These are phyloP conservation scores for Leguminivora glycinivorella DNA, from an alignment of 1,140 invertebrate species.

Conservation along the genomic window DNA sequence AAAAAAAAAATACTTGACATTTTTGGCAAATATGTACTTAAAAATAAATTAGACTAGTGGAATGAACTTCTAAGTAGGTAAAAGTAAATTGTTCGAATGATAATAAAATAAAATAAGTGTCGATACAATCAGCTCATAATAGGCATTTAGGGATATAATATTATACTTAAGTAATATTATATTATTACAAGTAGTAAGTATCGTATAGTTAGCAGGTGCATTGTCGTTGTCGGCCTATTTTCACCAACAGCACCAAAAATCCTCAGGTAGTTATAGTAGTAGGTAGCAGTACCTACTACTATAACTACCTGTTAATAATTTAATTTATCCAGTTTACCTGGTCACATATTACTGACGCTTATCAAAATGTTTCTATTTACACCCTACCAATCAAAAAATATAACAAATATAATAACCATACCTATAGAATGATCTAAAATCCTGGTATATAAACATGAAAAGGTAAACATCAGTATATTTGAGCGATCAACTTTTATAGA, in stretches of 20 bases:
- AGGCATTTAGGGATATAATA: no score
- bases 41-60: slow-evolving; percentile 44
- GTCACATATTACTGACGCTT: slow-evolving; percentile 12
- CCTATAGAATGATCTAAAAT: neutral
- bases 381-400: neutral
- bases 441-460: slow-evolving; percentile 13
- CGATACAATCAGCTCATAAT: neutral
- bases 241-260: neutral
- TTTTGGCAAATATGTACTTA: slow-evolving; percentile 28
- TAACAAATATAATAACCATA: neutral
- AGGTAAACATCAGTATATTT: slow-evolving; percentile 38
- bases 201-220: neutral
- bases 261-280: no score
- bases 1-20: slow-evolving; percentile 27
- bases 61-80: slow-evolving; percentile 39
- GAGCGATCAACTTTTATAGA: slow-evolving; percentile 45
- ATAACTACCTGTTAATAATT: slow-evolving; percentile 27
- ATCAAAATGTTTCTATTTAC: neutral
- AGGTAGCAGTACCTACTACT: no score
- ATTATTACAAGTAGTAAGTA: no score
- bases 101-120: neutral
- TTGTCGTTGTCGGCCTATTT: neutral
- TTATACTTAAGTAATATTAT: no score
- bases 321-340: slow-evolving; percentile 37
- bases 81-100: slow-evolving; percentile 48